Evolutionary conservation across 2,888 invertebrate genomes (phyloP).

Genomic region (Caenorhabditis drosophilae): DNA sequence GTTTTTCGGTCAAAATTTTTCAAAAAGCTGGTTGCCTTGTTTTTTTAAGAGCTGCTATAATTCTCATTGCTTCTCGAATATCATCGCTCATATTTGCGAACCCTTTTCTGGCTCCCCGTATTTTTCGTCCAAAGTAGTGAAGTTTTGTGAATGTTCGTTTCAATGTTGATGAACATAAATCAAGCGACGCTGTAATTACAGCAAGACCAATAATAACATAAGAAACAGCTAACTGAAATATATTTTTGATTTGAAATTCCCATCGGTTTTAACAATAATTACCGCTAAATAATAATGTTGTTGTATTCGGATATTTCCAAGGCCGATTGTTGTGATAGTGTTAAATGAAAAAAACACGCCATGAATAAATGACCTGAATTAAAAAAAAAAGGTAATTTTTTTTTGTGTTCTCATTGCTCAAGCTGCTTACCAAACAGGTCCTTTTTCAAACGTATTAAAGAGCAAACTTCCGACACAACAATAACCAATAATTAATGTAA

Average conservation of each 20-base stretch:
- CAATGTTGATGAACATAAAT: conserved; percentile 68
- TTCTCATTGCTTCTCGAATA: conserved; percentile 68
- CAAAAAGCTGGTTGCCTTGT: conserved; percentile 46
- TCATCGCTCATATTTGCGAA: conserved; percentile 69
- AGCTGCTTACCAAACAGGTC: conserved; percentile 60
- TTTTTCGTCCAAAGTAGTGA: conserved; percentile 67
- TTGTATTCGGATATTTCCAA: conserved; percentile 68
- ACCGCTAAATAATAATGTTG: conserved; percentile 61
- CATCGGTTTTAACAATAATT: too few species aligned
- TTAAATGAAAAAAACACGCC: conserved; percentile 69
- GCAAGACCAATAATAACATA: conserved; percentile 69
- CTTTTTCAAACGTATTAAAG: conserved; percentile 67
- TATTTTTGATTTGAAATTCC: not conserved
- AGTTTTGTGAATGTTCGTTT: conserved; percentile 69
- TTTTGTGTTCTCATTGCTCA: not conserved
- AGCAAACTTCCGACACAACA: conserved; percentile 66
- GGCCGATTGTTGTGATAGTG: conserved; percentile 69
- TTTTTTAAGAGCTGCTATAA: conserved; percentile 68
- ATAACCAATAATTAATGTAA: conserved; percentile 68
- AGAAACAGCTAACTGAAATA: conserved; percentile 63
- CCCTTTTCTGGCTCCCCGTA: conserved; percentile 62
- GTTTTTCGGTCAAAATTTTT: not conserved
- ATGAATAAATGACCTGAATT: conserved; percentile 68
- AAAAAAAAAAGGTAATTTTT: not conserved
- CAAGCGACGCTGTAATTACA: conserved; percentile 69